Base-by-base conservation (phyloP, 2,888 invertebrate genomes). In the Mantis religiosa region DNA sequence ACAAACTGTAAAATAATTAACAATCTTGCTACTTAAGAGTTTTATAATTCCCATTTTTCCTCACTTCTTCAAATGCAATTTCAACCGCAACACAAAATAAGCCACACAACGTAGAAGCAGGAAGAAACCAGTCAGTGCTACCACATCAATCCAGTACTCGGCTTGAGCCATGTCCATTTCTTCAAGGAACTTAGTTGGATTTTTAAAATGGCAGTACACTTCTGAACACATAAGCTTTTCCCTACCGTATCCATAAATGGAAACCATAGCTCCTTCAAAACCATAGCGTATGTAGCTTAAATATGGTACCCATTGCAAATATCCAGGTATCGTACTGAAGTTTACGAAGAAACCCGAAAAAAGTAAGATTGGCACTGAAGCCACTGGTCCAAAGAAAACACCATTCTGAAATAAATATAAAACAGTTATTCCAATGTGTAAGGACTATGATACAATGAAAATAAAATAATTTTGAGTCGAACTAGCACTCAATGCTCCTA, bases 71-170 rank as follows among this genome's bases (percentile, higher is more conserved):
- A 27, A 87, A 15, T 82, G 94, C 92, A 97, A 94, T 93, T 97
- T 97, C 93, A 97, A 96, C 93, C 97, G 96, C 92, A 98, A 94
- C 90, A 98, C 96, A 93, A 97, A 96, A 92, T 97, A 98, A 90
- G 97, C 97, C 92, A 96, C 94, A 92, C 97, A 94, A 93, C 97
- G 95, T 91, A 97, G 94, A 91, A 96, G 95, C 91, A 98, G 93
- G 92, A 98, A 97, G 92, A 98, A 97, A 87, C 95, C 96, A 91
- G 96, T 93, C 89, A 98, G 94, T n/a, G 97, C 97, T 28, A 96
- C 96, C 25, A 97, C 97, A 93, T 98, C 98, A 25, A 98, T 94
- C 95, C 97, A 97, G 92, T 93, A 93, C 83, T 92, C 91, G 4
- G 93, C 89, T 82, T 91, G 96, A 90, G 96, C 95, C 97, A 97